Base-by-base conservation (phyloP, 1,140 invertebrate genomes). In the Phthorimaea operculella region DNA sequence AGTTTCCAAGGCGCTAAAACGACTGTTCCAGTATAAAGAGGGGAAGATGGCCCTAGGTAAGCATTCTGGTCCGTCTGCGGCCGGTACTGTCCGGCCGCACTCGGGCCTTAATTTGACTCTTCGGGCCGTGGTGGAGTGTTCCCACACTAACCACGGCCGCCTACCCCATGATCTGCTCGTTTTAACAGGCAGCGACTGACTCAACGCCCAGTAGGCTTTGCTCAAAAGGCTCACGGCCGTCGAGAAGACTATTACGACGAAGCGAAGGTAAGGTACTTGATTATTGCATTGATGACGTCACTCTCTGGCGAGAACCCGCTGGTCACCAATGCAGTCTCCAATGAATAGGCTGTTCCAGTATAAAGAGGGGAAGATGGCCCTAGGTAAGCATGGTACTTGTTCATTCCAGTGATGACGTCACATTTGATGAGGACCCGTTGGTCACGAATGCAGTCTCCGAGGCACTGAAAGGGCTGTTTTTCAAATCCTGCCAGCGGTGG, bases 41-140 rank as follows among this genome's bases (percentile, higher is more conserved):
- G 73, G 82, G 36, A 57, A 61, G 45, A 50, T 62, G 17, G 73
- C 94, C 90, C 84, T 90, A 90, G 88, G 93, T 94, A 79, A 67
- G 63, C 62, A 63, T n/a, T n/a, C n/a, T n/a, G n/a, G n/a, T n/a
- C n/a, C n/a, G n/a, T n/a, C n/a, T n/a, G n/a, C n/a, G n/a, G n/a
- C n/a, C n/a, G n/a, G n/a, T n/a, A n/a, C n/a, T n/a, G n/a, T n/a
- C n/a, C n/a, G n/a, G n/a, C n/a, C n/a, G n/a, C n/a, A n/a, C n/a
- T n/a, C n/a, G n/a, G n/a, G n/a, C n/a, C n/a, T n/a, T n/a, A n/a
- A n/a, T n/a, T n/a, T n/a, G n/a, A n/a, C n/a, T n/a, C n/a, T n/a
- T n/a, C n/a, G n/a, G n/a, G n/a, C n/a, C n/a, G n/a, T n/a, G n/a
- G n/a, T n/a, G n/a, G n/a, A n/a, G n/a, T n/a, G n/a, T n/a, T n/a